Evolutionary conservation across 2,113 vertebrate species (phyloP), one percentile per base, ranked within the genome.

Genomic region (Brienomyrus longianalis): DNA sequence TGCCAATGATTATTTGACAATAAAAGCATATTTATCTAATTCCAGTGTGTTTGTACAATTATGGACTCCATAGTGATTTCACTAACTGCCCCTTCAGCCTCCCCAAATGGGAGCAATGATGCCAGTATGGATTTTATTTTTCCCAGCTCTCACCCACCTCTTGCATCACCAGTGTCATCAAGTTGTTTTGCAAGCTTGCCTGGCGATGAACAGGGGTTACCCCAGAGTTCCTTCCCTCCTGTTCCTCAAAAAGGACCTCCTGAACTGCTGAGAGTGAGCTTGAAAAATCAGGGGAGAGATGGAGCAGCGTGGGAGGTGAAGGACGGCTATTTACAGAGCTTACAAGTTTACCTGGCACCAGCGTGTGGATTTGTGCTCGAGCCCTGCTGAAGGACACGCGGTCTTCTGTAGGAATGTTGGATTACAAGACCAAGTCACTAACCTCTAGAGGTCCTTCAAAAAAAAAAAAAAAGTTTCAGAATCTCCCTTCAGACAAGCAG

Each of bases 91-190:
- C 19, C 47, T 88, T 88, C 17, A 90, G 35, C 43, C 66, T 88
- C 23, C 51, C 66, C 86, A 54, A 88, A 88, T 80, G 70, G 48
- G 89, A 80, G 54, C 83, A 88, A 88, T 83, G 86, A 90, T 56
- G 21, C 21, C 87, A 80, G 51, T 47, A 5, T 88, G 86, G 45
- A 87, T n/a, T 19, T 87, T n/a, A 17, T 51, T 5, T 52, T 35
- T 51, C 27, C 35, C n/a, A 21, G 2, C 62, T 86, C 27, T 51
- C 5, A 35, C 27, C 45, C 62, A 31, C n/a, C 85, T 54, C 15
- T 48, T 23, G 17, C 47, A 39, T 74, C 47, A 51, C 47, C 31
- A 31, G 62, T 70, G 84, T 52, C 47, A 43, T 74, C 56, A 74
- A 85, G 54, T 47, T 70, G 39, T 89, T 83, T 80, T 43, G 27